Evolutionary conservation across 2,113 vertebrate genomes (phyloP).

Genomic region (Climacteris rufus): DNA sequence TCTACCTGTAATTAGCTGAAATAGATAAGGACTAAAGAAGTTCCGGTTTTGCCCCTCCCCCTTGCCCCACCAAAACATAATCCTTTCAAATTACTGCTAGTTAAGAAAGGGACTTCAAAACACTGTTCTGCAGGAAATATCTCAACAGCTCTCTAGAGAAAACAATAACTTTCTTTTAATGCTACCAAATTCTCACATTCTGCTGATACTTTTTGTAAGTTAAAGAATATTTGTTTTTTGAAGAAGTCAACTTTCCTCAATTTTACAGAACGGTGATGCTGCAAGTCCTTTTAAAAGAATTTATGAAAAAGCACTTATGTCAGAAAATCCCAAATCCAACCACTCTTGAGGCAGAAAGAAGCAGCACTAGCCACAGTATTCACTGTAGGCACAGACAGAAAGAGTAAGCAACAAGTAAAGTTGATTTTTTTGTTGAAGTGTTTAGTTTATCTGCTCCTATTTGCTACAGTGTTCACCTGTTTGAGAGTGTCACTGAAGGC

Average conservation of each 20-base stretch:
- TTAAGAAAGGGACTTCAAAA: neutral
- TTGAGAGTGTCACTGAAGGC: neutral
- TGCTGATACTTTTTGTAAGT: neutral
- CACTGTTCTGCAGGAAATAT: neutral
- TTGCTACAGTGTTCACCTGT: neutral
- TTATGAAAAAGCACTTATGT: neutral
- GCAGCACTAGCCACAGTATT: neutral
- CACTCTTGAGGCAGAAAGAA: neutral
- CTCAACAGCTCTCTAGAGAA: neutral
- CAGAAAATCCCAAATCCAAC: neutral
- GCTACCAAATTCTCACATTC: neutral
- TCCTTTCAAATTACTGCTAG: neutral
- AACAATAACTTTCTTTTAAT: neutral
- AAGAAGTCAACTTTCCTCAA: neutral
- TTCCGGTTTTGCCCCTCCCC: neutral
- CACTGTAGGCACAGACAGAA: neutral
- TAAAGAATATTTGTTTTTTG: neutral
- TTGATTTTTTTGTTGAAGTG: neutral
- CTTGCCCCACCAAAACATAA: neutral
- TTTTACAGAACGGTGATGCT: neutral
- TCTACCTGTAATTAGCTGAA: neutral
- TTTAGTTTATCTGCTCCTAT: neutral
- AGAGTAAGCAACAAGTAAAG: neutral
- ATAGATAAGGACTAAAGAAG: neutral
- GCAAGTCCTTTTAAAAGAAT: neutral